Evolutionary conservation across 2,113 vertebrate genomes (phyloP).

Genomic region (Megaceryle maxima): DNA sequence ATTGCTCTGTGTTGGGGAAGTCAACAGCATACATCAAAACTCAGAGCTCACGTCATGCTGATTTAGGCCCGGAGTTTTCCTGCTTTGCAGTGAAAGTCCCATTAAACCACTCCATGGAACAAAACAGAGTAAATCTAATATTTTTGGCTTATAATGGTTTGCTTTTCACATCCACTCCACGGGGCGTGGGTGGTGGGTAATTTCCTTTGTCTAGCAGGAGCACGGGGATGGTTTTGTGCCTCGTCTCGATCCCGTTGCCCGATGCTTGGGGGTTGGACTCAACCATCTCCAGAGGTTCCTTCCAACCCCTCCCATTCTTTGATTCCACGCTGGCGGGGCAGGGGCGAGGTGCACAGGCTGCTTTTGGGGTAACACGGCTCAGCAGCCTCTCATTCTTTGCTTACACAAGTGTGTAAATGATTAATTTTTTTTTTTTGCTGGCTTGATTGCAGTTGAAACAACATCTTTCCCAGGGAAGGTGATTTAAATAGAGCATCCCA

Average conservation of each 20-base stretch:
- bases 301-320: no score
- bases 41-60: slow-evolving; percentile 26
- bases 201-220: neutral
- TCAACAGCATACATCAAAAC: slow-evolving; percentile 72
- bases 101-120: slow-evolving; percentile 41
- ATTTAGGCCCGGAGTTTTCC: slow-evolving; percentile 60
- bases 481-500: neutral
- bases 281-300: no score
- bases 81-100: slow-evolving; percentile 62
- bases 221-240: neutral
- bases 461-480: slow-evolving; percentile 26
- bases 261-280: no score
- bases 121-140: slow-evolving; percentile 56
- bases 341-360: neutral
- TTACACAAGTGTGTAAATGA: slow-evolving; percentile 22
- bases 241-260: neutral
- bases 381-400: neutral
- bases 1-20: slow-evolving; percentile 74
- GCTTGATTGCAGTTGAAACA: slow-evolving; percentile 56
- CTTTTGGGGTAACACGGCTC: neutral
- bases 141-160: slow-evolving; percentile 59
- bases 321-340: neutral
- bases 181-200: neutral
- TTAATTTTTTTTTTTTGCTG: slow-evolving; percentile 56
- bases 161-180: slow-evolving; percentile 16